Conservation (phyloP, 23 tunicate species). For the Trididemnum nubilum region DNA sequence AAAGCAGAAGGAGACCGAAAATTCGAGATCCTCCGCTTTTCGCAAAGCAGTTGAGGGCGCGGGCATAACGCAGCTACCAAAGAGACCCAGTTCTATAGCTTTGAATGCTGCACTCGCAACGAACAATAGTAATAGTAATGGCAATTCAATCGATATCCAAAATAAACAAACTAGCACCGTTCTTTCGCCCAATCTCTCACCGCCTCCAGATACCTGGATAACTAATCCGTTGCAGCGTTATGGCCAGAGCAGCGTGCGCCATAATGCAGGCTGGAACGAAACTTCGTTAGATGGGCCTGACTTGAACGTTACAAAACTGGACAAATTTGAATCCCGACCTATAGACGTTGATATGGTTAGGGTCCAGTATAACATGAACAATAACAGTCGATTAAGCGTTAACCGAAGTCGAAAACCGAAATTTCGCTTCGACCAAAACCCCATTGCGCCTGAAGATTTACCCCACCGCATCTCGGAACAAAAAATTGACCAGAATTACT, state of each 20-base stretch:
- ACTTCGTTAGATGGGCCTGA: neutral
- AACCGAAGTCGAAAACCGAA: neutral
- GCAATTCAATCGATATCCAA: neutral
- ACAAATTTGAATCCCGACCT: neutral
- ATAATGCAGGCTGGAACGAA: neutral
- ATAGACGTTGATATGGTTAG: neutral
- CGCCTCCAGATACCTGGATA: neutral
- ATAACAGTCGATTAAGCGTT: neutral
- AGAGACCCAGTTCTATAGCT: slow-evolving; percentile 40
- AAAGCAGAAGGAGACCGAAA: neutral
- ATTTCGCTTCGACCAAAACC: neutral
- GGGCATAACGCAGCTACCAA: slow-evolving; percentile 52
- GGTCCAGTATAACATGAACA: neutral
- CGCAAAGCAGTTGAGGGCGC: slow-evolving; percentile 54
- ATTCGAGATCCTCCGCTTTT: slow-evolving; percentile 24
- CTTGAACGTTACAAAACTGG: neutral
- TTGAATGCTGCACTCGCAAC: slow-evolving; percentile 26
- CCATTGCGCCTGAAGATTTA: neutral
- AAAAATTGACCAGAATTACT: too few relatives aligned
- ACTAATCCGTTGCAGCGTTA: neutral
- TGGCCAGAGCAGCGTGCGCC: neutral
- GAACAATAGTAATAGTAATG: neutral
- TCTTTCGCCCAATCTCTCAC: neutral
- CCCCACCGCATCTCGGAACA: neutral
- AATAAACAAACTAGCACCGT: neutral